These are phyloP conservation scores for Pediacus dermestoides DNA, from an alignment of 2,888 invertebrate species.

Conservation along the genomic window DNA sequence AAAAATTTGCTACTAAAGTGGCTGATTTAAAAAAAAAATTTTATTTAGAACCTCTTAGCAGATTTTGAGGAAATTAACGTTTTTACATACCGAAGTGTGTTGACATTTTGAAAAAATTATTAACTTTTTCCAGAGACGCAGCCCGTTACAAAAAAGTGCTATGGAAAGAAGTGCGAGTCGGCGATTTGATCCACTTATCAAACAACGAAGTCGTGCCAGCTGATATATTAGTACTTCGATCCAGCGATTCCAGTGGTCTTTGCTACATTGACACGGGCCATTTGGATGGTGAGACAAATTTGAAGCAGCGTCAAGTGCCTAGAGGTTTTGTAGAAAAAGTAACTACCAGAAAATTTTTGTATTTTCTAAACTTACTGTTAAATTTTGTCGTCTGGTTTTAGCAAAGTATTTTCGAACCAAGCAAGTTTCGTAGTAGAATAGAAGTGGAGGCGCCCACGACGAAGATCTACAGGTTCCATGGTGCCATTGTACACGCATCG, in stretches of 20 bases:
- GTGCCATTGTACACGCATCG: constrained; percentile 77
- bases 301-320: constrained; percentile 88
- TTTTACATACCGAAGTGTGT: too few species aligned
- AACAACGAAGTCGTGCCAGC: constrained; percentile 97
- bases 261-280: constrained; percentile 96
- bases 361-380: neutral
- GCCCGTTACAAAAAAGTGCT: constrained; percentile 79
- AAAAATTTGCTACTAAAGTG: too few species aligned
- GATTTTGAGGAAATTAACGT: too few species aligned
- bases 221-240: constrained; percentile 84
- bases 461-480: constrained; percentile 92
- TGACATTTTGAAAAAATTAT: too few species aligned
- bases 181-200: constrained; percentile 91
- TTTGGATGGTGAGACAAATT: constrained; percentile 93
- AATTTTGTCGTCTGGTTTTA: constrained; percentile 34
- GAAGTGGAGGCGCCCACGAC: constrained; percentile 95
- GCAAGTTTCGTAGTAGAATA: constrained; percentile 76
- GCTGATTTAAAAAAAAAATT: too few species aligned
- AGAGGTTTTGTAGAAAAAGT: constrained; percentile 72
- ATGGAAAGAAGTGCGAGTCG: constrained; percentile 89
- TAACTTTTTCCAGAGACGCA: constrained; percentile 74
- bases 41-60: too few species aligned
- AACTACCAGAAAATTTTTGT: too few species aligned
- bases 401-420: constrained; percentile 72
- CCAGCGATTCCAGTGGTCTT: constrained; percentile 82